Percentiles rank a stretch among this genome's conserved stretches.
phyloP scores from a whole-genome alignment of 1,140 invertebrate species.

The Drosophila nigromelanica region DNA sequence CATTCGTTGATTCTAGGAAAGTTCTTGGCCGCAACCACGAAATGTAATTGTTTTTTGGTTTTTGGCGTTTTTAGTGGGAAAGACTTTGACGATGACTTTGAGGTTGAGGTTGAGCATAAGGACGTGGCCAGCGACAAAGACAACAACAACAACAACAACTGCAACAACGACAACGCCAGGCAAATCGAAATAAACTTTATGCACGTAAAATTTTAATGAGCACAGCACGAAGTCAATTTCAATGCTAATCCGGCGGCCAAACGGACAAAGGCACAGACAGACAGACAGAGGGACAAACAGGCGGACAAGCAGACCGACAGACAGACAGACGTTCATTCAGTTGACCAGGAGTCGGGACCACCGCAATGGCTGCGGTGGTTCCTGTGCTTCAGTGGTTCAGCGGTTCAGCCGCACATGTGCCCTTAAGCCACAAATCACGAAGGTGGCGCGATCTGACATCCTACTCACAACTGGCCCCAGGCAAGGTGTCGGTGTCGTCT shows the following conservation, averaged over 20 bases:
- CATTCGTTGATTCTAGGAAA: slow-evolving; percentile 42
- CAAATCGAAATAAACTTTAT: slow-evolving; percentile 81
- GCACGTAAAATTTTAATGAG: slow-evolving; percentile 83
- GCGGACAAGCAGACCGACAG: not conserved
- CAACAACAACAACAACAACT: slow-evolving; percentile 1
- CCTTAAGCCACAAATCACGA: slow-evolving; percentile 79
- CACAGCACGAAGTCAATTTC: slow-evolving; percentile 82
- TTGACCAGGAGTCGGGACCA: slow-evolving; percentile 71
- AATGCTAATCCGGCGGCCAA: slow-evolving; percentile 79
- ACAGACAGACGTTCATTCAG: slow-evolving; percentile 21
- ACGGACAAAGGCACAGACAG: slow-evolving; percentile 27
- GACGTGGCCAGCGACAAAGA: slow-evolving; percentile 44
- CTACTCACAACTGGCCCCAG: slow-evolving; percentile 62
- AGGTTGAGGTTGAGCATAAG: slow-evolving; percentile 36
- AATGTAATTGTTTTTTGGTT: slow-evolving; percentile 49
- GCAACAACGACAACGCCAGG: slow-evolving; percentile 30
- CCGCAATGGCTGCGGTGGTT: slow-evolving; percentile 20
- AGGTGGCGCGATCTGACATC: slow-evolving; percentile 77
- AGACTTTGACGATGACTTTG: slow-evolving; percentile 21
- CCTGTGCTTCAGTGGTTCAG: not conserved
- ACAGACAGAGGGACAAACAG: slow-evolving; percentile 5
- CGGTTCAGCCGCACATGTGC: slow-evolving; percentile 59
- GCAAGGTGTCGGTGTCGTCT: slow-evolving; percentile 63
- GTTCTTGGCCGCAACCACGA: slow-evolving; percentile 45
- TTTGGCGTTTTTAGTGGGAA: slow-evolving; percentile 42